Evolutionary conservation across 2,797 vertebrate genomes (phyloP).

Genomic region (Phoeniculus purpureus): DNA sequence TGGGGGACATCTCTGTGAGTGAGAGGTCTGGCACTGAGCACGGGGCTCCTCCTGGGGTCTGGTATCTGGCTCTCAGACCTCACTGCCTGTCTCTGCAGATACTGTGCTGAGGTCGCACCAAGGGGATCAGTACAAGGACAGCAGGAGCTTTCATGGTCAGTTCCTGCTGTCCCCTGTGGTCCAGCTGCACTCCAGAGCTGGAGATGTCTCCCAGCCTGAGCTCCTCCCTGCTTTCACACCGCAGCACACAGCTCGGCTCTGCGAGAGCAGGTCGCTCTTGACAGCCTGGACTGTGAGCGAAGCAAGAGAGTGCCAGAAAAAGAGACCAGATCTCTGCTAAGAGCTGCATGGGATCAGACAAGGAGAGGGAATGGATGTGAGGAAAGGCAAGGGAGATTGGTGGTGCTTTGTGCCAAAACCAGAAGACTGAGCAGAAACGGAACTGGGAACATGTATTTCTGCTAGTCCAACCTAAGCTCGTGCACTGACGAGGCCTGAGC

Average conservation of each 20-base stretch:
- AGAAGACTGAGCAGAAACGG: neutral
- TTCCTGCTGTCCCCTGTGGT: neutral
- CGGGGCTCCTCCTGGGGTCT: neutral
- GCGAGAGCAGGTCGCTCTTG: neutral
- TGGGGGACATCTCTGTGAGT: neutral
- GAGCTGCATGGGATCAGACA: neutral
- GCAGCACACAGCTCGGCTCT: neutral
- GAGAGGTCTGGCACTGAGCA: neutral
- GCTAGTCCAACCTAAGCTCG: neutral
- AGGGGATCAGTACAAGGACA: neutral
- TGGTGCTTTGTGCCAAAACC: neutral
- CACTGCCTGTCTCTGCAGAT: neutral
- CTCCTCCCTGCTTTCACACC: neutral
- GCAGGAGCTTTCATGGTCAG: neutral
- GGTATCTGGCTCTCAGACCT: neutral
- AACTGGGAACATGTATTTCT: accelerated
- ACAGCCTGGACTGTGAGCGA: neutral
- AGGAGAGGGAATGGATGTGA: neutral
- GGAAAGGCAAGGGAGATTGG: neutral
- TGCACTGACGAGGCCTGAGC: neutral
- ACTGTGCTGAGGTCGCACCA: neutral
- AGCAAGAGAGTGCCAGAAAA: neutral
- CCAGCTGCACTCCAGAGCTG: neutral
- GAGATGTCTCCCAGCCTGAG: neutral
- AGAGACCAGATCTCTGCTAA: neutral